Percentiles rank a stretch among this genome's conserved stretches.
Evolutionary conservation across 1,140 invertebrate genomes (phyloP).

Genomic region (Stenopsyche tienmushanensis): DNA sequence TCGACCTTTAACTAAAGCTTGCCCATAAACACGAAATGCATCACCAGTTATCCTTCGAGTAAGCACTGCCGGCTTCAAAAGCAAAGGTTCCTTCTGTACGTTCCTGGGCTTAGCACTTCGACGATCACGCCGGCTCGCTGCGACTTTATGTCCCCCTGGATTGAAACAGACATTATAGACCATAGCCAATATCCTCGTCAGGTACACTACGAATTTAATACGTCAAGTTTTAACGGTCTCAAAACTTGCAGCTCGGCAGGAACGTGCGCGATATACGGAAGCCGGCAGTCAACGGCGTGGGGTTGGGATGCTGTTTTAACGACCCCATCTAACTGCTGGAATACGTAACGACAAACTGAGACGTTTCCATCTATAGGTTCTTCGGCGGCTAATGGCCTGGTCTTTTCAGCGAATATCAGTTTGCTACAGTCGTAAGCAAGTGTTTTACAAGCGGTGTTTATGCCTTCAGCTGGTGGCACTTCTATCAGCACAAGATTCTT

Average conservation of each 20-base stretch:
- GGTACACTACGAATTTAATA: constrained; percentile 39
- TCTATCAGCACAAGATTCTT: no score
- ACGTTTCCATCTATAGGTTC: background rate
- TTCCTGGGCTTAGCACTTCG: no score
- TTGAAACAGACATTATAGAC: constrained; percentile 25
- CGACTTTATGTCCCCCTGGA: constrained; percentile 11
- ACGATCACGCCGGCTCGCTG: constrained; percentile 3
- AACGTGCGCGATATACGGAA: constrained; percentile 15
- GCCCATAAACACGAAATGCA: no score
- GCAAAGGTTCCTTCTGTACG: no score
- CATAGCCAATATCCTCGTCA: constrained; percentile 35
- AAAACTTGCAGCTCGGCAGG: constrained; percentile 25
- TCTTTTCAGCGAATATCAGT: constrained; percentile 21
- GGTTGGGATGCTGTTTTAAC: constrained; percentile 37
- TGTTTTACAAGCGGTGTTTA: background rate
- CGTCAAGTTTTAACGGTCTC: constrained; percentile 39
- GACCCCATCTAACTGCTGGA: constrained; percentile 32
- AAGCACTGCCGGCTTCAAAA: no score
- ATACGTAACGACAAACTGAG: constrained; percentile 35
- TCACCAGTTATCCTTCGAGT: background rate
- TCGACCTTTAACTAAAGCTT: no score
- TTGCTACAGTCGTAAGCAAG: constrained; percentile 8
- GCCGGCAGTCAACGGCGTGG: constrained; percentile 24
- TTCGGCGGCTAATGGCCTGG: background rate
- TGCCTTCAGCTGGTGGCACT: background rate